phyloP scores from a whole-genome alignment of 2,797 vertebrate genomes.

The Hozukius guyotensis region DNA sequence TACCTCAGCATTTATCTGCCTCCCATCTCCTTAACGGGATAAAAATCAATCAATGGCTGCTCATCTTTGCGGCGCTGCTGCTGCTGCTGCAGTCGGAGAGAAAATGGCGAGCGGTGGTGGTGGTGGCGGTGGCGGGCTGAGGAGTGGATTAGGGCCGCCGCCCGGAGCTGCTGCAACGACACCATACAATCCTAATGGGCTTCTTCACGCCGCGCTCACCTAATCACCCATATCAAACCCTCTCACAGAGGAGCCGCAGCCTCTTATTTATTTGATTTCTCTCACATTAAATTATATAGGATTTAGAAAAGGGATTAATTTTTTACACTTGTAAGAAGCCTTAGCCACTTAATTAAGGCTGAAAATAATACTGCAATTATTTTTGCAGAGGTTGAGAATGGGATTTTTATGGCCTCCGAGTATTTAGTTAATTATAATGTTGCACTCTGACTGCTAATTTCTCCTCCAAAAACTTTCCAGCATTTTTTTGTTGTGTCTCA shows the following conservation, averaged over 20 bases:
- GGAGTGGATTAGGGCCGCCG: conserved; percentile 73
- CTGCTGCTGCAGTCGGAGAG: conserved; percentile 33
- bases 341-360: conserved; percentile 82
- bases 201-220: conserved; percentile 81
- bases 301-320: conserved; percentile 83
- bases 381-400: conserved; percentile 63
- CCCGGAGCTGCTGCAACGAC: conserved; percentile 75
- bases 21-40: conserved; percentile 73
- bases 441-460: conserved; percentile 63
- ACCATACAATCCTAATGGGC: conserved; percentile 79
- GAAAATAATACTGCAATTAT: conserved; percentile 83
- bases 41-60: conserved; percentile 73
- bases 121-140: conserved; percentile 20
- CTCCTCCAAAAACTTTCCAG: conserved; percentile 46
- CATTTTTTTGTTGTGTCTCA: background rate
- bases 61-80: conserved; percentile 10
- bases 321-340: conserved; percentile 83
- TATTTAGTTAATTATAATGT: conserved; percentile 72
- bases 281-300: conserved; percentile 85
- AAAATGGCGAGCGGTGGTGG: conserved; percentile 33
- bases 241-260: conserved; percentile 68
- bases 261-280: conserved; percentile 83
- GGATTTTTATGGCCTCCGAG: conserved; percentile 66
- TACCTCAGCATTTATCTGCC: conserved; percentile 74
- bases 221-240: conserved; percentile 85